A percentile compares a stretch with the other conserved stretches of the same genome.
Evolutionary conservation across 1,140 invertebrate genomes (phyloP).

Genomic region (Heliothis subflexa): DNA sequence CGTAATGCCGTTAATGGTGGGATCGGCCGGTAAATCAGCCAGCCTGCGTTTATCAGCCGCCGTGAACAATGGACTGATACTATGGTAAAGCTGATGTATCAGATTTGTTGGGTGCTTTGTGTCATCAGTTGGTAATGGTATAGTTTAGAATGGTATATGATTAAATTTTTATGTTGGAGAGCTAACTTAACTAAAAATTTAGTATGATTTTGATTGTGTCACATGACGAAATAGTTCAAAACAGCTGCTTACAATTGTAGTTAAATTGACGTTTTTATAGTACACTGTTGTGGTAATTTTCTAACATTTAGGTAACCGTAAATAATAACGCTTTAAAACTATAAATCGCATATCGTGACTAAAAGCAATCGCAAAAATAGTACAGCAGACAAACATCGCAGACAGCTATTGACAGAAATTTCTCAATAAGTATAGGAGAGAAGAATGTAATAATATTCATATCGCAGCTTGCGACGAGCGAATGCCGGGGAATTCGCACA

Average conservation of each 20-base stretch:
- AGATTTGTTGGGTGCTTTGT: background rate
- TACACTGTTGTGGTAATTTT: too few species aligned
- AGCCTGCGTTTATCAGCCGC: constrained; percentile 30
- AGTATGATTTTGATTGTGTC: too few species aligned
- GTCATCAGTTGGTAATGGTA: background rate
- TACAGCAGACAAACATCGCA: constrained; percentile 1
- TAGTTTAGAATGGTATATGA: background rate
- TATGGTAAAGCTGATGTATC: constrained; percentile 10
- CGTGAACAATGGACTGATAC: background rate
- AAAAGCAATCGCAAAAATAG: constrained; percentile 2
- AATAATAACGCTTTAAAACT: background rate
- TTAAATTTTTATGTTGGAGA: too few species aligned
- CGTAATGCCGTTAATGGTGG: constrained; percentile 27
- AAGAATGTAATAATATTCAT: constrained; percentile 45
- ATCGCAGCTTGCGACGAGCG: constrained; percentile 12
- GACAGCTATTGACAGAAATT: constrained; percentile 16
- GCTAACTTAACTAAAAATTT: too few species aligned
- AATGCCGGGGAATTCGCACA: constrained; percentile 28
- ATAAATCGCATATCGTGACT: constrained; percentile 5
- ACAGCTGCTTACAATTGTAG: too few species aligned
- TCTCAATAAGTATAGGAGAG: constrained; percentile 20
- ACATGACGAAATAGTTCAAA: too few species aligned
- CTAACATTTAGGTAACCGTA: background rate
- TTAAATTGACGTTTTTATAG: too few species aligned
- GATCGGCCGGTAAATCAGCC: constrained; percentile 27